Percentiles rank a stretch among this genome's conserved stretches.
Evolutionary conservation across 1,140 invertebrate species (phyloP).

Genomic region (Heliconius melpomene): DNA sequence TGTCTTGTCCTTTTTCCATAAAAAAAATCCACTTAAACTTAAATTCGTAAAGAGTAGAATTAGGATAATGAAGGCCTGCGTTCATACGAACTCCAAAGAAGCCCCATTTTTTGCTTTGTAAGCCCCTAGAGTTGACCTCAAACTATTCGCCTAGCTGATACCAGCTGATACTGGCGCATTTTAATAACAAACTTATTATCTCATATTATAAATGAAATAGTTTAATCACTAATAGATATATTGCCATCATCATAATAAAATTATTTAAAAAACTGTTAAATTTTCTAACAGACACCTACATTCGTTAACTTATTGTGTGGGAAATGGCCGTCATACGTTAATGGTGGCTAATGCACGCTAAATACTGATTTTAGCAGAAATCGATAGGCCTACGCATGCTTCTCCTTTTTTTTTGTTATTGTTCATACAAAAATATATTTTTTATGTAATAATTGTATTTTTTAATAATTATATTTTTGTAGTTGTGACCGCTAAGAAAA

Average conservation of each 20-base stretch:
- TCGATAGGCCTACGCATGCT: constrained; percentile 6
- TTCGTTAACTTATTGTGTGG: constrained; percentile 16
- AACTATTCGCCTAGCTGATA: too few species aligned
- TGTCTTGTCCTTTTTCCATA: too few species aligned
- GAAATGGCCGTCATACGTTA: constrained; percentile 1
- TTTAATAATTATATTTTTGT: background rate
- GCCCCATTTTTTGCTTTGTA: too few species aligned
- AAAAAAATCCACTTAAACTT: too few species aligned
- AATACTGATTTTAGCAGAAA: constrained; percentile 26
- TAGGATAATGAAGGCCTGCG: too few species aligned
- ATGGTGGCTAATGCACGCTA: constrained; percentile 20
- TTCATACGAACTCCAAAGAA: too few species aligned
- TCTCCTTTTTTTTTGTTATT: background rate
- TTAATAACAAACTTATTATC: too few species aligned
- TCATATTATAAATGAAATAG: background rate
- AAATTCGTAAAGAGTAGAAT: too few species aligned
- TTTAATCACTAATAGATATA: too few species aligned
- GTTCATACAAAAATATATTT: background rate
- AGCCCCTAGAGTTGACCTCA: too few species aligned
- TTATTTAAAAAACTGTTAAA: background rate
- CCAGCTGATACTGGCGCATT: too few species aligned
- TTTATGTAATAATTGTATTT: background rate
- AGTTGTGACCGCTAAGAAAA: background rate
- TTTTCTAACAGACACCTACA: constrained; percentile 19
- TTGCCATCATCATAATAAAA: background rate